phyloP scores from a whole-genome alignment of 2,113 vertebrate species.

The Heliornis fulica region DNA sequence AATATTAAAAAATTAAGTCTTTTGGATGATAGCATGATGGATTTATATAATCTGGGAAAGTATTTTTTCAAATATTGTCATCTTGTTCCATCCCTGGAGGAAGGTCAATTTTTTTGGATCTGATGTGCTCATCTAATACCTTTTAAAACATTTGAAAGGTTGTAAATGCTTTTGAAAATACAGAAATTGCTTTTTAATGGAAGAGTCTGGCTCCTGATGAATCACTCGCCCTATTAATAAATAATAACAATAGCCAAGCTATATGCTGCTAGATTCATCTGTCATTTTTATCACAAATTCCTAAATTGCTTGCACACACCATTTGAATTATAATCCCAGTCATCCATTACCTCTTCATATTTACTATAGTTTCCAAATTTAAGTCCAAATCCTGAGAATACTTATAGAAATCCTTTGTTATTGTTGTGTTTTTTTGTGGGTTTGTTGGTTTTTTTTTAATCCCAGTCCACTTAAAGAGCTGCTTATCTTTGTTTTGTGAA shows the following conservation, averaged over 20 bases:
- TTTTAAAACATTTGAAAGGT: background rate
- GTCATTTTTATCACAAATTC: background rate
- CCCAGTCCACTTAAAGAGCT: background rate
- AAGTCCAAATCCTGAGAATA: background rate
- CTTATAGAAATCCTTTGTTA: background rate
- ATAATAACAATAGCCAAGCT: background rate
- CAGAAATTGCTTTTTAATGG: background rate
- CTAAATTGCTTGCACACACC: background rate
- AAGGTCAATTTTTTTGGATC: background rate
- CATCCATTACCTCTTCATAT: background rate
- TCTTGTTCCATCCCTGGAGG: background rate
- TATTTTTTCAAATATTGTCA: background rate
- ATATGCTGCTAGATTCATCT: background rate
- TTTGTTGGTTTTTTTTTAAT: background rate
- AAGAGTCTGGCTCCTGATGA: background rate
- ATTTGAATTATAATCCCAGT: background rate
- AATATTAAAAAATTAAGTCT: background rate
- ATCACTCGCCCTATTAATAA: background rate
- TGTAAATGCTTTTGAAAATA: background rate
- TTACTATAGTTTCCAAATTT: background rate
- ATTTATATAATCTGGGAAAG: background rate
- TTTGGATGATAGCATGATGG: background rate
- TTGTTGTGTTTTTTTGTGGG: no score
- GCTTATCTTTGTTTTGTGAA: background rate
- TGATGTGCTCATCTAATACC: background rate